Conservation (phyloP, 1,140 invertebrate species). For the Gonioctena quinquepunctata region DNA sequence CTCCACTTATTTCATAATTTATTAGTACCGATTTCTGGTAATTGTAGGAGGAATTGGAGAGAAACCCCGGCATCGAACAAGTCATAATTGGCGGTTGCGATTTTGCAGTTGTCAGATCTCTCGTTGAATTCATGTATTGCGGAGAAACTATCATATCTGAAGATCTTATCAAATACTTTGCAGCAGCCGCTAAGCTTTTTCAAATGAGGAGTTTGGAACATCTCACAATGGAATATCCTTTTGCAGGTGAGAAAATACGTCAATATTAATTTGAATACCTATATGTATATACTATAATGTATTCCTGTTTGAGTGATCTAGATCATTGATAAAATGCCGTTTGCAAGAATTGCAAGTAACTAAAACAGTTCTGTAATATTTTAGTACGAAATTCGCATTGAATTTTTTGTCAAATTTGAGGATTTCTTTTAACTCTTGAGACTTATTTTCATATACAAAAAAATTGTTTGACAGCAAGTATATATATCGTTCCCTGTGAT, state of each 20-base stretch:
- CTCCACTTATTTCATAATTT: background rate
- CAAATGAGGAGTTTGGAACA: conserved; percentile 46
- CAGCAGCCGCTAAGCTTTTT: conserved; percentile 49
- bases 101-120: conserved; percentile 46
- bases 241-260: conserved; percentile 23
- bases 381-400: too few relatives aligned
- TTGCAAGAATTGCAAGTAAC: too few relatives aligned
- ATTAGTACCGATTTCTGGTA: conserved; percentile 1
- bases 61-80: conserved; percentile 40
- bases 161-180: conserved; percentile 46
- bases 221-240: conserved; percentile 32
- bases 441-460: too few relatives aligned
- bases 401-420: too few relatives aligned
- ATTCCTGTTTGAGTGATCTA: too few relatives aligned
- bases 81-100: conserved; percentile 49
- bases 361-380: too few relatives aligned
- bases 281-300: too few relatives aligned
- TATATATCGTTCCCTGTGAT: too few relatives aligned
- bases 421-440: too few relatives aligned
- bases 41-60: conserved; percentile 35
- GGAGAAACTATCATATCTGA: conserved; percentile 48
- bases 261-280: too few relatives aligned
- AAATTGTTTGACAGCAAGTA: too few relatives aligned
- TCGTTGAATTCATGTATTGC: conserved; percentile 53
- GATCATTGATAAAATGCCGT: too few relatives aligned